phyloP scores from a whole-genome alignment of 2,113 vertebrate species.

The Campylorhamphus procurvoides region DNA sequence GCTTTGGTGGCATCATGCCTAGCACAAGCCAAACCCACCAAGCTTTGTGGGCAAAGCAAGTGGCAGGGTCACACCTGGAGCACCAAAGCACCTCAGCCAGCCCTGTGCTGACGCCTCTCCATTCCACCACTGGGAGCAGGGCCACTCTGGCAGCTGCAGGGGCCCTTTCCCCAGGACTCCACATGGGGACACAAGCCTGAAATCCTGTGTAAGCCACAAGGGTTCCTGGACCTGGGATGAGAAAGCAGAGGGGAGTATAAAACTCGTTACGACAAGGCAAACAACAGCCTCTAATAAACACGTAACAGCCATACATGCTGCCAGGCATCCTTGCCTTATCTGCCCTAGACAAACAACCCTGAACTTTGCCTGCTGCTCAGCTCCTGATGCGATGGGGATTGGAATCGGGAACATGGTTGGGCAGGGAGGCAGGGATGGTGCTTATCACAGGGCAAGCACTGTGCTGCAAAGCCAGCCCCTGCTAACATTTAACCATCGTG shows the following conservation, averaged over 20 bases:
- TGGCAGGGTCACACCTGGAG: not conserved
- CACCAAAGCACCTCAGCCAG: not conserved
- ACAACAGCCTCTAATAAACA: not conserved
- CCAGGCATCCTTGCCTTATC: not conserved
- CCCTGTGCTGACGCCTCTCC: not conserved
- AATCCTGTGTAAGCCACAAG: not conserved
- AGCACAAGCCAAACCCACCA: not conserved
- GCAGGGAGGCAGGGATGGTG: not conserved
- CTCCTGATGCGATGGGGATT: rapidly evolving
- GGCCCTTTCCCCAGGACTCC: not conserved
- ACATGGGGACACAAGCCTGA: rapidly evolving
- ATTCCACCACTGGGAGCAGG: rapidly evolving
- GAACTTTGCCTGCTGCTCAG: slow-evolving; percentile 46
- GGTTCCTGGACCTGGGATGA: not conserved
- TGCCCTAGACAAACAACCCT: slow-evolving; percentile 15
- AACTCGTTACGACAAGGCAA: not conserved
- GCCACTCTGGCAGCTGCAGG: not conserved
- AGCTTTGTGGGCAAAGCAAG: not conserved
- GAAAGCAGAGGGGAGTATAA: not conserved
- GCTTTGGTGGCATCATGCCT: not conserved
- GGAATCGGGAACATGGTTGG: rapidly evolving
- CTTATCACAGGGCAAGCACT: not conserved
- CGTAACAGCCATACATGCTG: not conserved
- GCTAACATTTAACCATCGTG: not conserved
- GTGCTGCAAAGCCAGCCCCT: rapidly evolving